phyloP scores from a whole-genome alignment of 1,140 invertebrate genomes.

The Drosophila gunungcola region DNA sequence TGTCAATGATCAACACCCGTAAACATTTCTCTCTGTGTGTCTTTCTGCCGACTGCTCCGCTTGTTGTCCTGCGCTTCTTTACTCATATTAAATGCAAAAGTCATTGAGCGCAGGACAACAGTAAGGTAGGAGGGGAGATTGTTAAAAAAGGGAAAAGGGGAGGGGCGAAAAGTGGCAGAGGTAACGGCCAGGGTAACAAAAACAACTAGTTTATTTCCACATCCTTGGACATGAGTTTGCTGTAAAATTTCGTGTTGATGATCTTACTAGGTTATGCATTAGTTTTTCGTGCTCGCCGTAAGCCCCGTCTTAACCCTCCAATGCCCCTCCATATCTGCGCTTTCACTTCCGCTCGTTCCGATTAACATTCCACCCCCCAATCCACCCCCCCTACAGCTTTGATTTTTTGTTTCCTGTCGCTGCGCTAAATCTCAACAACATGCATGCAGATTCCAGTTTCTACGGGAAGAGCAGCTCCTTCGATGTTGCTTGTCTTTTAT shows the following conservation, averaged over 20 bases:
- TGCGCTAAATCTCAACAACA: slow-evolving; percentile 70
- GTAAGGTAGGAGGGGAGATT: background rate
- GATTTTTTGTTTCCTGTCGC: slow-evolving; percentile 77
- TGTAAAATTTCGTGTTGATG: slow-evolving; percentile 84
- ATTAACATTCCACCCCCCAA: slow-evolving; percentile 51
- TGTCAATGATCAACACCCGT: background rate
- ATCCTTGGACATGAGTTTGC: slow-evolving; percentile 82
- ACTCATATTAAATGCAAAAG: slow-evolving; percentile 83
- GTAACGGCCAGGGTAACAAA: slow-evolving; percentile 55
- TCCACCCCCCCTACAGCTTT: slow-evolving; percentile 59
- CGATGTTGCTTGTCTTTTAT: slow-evolving; percentile 72
- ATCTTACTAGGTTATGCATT: slow-evolving; percentile 84
- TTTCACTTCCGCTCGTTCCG: slow-evolving; percentile 52
- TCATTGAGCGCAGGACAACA: slow-evolving; percentile 79
- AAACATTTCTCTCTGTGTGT: slow-evolving; percentile 9
- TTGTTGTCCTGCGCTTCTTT: slow-evolving; percentile 53
- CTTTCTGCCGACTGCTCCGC: slow-evolving; percentile 24
- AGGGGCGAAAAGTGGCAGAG: background rate
- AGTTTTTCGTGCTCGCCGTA: slow-evolving; percentile 63
- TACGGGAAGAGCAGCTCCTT: slow-evolving; percentile 18
- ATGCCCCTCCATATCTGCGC: slow-evolving; percentile 25
- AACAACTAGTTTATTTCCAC: slow-evolving; percentile 79
- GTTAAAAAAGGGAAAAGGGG: background rate
- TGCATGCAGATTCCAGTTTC: slow-evolving; percentile 47
- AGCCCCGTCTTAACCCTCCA: background rate